phyloP scores from a whole-genome alignment of 2,113 vertebrate species.

The Lepisosteus oculatus region DNA sequence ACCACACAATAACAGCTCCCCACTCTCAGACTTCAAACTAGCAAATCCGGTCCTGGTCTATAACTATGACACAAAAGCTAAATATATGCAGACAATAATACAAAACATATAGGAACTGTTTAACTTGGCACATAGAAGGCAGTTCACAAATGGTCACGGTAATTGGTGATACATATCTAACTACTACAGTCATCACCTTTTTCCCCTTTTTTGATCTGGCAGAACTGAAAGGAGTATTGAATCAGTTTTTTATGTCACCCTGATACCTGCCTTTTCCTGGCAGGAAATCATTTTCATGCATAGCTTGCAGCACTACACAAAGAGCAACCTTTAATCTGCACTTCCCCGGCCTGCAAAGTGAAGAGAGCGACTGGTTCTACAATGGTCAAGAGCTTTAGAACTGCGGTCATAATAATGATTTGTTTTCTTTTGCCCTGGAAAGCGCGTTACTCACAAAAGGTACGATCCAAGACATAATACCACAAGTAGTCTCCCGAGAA shows the following conservation, averaged over 20 bases:
- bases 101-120: slow-evolving; percentile 54
- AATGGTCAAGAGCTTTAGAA: slow-evolving; percentile 27
- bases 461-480: slow-evolving; percentile 13
- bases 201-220: slow-evolving; percentile 49
- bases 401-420: slow-evolving; percentile 39
- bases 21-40: no score
- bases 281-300: slow-evolving; percentile 38
- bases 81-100: slow-evolving; percentile 56
- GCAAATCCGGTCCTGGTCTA: no score
- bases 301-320: slow-evolving; percentile 31
- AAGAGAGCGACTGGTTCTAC: slow-evolving; percentile 30
- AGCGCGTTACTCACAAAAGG: slow-evolving; percentile 27
- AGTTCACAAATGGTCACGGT: slow-evolving; percentile 52
- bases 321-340: slow-evolving; percentile 55
- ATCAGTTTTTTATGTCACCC: slow-evolving; percentile 68
- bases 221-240: slow-evolving; percentile 75
- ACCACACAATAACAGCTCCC: no score
- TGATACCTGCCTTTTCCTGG: slow-evolving; percentile 51
- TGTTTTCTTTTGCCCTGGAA: slow-evolving; percentile 47
- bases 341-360: slow-evolving; percentile 38
- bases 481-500: slow-evolving; percentile 41
- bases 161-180: slow-evolving; percentile 69
- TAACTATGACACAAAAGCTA: slow-evolving; percentile 2
- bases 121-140: slow-evolving; percentile 53
- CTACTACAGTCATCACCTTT: slow-evolving; percentile 62